A percentile compares a stretch with the other conserved stretches of the same genome.
These are phyloP conservation scores for Apotomis betuletana DNA, from an alignment of 2,888 invertebrate species.

Conservation along the genomic window DNA sequence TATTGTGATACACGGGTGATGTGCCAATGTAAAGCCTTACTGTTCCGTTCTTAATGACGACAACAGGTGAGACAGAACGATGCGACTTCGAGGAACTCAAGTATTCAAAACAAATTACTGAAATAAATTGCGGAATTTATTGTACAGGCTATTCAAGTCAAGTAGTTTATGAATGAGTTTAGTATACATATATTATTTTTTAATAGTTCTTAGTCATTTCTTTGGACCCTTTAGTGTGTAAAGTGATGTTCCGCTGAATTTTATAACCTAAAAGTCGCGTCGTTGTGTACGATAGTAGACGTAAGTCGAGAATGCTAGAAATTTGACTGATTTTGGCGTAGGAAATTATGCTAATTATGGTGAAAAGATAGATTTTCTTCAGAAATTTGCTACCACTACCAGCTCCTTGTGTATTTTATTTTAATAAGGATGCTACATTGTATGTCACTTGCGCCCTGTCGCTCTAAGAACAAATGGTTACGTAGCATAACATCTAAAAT, in stretches of 20 bases:
- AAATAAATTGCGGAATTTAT: neutral
- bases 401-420: too few relatives aligned
- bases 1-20: slow-evolving; percentile 19
- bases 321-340: slow-evolving; percentile 63
- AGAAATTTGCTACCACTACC: neutral
- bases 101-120: neutral
- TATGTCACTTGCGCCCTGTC: too few relatives aligned
- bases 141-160: too few relatives aligned
- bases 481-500: too few relatives aligned
- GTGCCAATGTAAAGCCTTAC: slow-evolving; percentile 31
- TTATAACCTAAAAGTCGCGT: neutral
- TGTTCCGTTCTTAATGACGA: neutral
- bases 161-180: too few relatives aligned
- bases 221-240: too few relatives aligned
- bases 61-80: neutral
- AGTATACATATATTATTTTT: too few relatives aligned
- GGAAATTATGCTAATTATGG: slow-evolving; percentile 40
- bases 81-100: neutral
- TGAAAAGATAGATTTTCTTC: neutral
- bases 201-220: too few relatives aligned
- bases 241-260: neutral
- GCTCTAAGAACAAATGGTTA: neutral
- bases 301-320: slow-evolving; percentile 50
- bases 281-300: slow-evolving; percentile 1
- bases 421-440: too few relatives aligned